Evolutionary conservation across 1,140 invertebrate genomes (phyloP), one percentile per base, ranked within the genome.

Genomic region (Papilio dardanus): DNA sequence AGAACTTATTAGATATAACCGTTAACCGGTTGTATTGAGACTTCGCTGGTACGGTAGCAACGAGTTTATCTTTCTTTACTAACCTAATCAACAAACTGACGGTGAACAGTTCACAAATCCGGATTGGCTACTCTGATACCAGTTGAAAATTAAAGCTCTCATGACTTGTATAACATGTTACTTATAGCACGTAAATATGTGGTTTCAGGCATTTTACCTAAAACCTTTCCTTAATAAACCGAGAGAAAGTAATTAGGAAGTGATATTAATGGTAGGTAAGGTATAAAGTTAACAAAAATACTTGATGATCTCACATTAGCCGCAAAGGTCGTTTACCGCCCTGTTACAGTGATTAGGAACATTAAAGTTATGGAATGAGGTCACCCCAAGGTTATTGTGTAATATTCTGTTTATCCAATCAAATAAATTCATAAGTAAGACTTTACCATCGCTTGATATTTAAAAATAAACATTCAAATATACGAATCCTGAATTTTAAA

Each of bases 321-420:
- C 54, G 21, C 21, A 28, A 58, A 58, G 12, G 21, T 58, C 54
- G 30, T 12, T 58, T 24, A 58, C 54, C 54, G 54, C 54, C 54
- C 54, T 58, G 21, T 58, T 58, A 12, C 14, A 58, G 10, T 58
- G 54, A 58, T 58, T 58, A 58, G 54, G 54, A 28, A 30, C 21
- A 12, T 58, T 58, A 58, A 58, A 58, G 54, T 14, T 58, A 28
- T 58, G 54, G 21, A 58, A 28, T 12, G 8, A 58, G 54, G 54
- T 58, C 54, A 58, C 5, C 21, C 54, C 54, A 58, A 58, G 50
- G 50, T 16, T 28, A 58, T 14, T 58, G 3, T 16, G 4, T 54
- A 54, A 3, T 8, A 8, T 54, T 54, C 21, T 24, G 24, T 12
- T 28, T 14, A 28, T 24, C 2, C 14, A 10, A 21, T 14, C 31